These are phyloP conservation scores for Drosophila maculinotata DNA, from an alignment of 2,888 invertebrate genomes.

Conservation along the genomic window DNA sequence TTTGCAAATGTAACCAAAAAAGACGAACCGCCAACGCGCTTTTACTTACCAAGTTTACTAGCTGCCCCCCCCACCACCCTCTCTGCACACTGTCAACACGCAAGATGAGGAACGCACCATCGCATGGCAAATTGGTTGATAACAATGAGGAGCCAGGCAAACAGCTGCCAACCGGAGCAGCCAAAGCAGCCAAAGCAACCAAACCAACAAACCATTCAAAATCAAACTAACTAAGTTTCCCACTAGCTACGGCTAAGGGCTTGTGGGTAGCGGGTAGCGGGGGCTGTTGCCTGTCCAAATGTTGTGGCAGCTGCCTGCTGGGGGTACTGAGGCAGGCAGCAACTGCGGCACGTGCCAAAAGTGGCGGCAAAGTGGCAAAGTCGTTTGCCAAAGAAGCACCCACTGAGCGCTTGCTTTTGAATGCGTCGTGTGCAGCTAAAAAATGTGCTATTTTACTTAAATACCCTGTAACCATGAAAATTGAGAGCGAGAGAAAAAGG, in stretches of 20 bases:
- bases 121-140: constrained; percentile 71
- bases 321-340: constrained; percentile 3
- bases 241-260: constrained; percentile 19
- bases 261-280: background rate
- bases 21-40: constrained; percentile 48
- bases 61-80: background rate
- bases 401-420: constrained; percentile 2
- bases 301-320: constrained; percentile 41
- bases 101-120: constrained; percentile 47
- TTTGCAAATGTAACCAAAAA: constrained; percentile 67
- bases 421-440: constrained; percentile 5
- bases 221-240: constrained; percentile 70
- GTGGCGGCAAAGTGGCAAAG: constrained; percentile 57
- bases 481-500: too few relatives aligned
- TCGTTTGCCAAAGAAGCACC: constrained; percentile 58
- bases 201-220: constrained; percentile 71
- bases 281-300: constrained; percentile 43
- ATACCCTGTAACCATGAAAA: constrained; percentile 1
- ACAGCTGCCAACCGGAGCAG: constrained; percentile 33
- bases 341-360: constrained; percentile 61
- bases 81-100: constrained; percentile 11
- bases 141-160: constrained; percentile 58
- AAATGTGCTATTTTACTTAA: constrained; percentile 3
- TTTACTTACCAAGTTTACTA: constrained; percentile 39
- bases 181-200: constrained; percentile 38